Conservation (phyloP, 2,888 invertebrate genomes). For the Ophonus ardosiacus region DNA sequence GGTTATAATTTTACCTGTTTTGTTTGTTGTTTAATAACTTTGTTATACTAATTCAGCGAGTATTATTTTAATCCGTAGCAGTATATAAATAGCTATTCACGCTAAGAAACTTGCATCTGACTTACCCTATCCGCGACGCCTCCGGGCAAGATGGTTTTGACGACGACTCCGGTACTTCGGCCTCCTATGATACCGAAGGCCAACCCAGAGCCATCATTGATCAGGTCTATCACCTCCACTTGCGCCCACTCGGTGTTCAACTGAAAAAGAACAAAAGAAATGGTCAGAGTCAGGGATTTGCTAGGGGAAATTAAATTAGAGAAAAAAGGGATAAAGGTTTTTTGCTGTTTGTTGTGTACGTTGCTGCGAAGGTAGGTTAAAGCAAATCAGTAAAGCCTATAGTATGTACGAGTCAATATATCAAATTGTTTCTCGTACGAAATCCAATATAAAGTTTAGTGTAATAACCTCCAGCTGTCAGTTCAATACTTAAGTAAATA, state of each 20-base stretch:
- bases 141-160: constrained; percentile 95
- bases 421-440: too few relatives aligned
- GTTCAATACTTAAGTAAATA: too few relatives aligned
- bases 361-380: not conserved
- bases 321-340: not conserved
- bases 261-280: constrained; percentile 76
- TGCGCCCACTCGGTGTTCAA: constrained; percentile 97
- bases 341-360: not conserved
- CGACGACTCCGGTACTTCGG: constrained; percentile 94
- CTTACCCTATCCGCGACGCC: constrained; percentile 94
- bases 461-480: too few relatives aligned
- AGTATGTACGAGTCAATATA: too few relatives aligned
- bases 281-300: not conserved
- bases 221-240: constrained; percentile 95
- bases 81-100: too few relatives aligned
- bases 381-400: not conserved
- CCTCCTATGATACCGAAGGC: constrained; percentile 97
- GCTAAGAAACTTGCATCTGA: not conserved
- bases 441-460: too few relatives aligned
- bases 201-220: constrained; percentile 94
- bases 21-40: too few relatives aligned
- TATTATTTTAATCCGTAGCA: too few relatives aligned
- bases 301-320: not conserved
- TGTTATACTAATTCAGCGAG: too few relatives aligned
- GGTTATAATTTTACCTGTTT: too few relatives aligned